phyloP scores from a whole-genome alignment of 2,888 invertebrate genomes.

The Gandaritis pyraliata region DNA sequence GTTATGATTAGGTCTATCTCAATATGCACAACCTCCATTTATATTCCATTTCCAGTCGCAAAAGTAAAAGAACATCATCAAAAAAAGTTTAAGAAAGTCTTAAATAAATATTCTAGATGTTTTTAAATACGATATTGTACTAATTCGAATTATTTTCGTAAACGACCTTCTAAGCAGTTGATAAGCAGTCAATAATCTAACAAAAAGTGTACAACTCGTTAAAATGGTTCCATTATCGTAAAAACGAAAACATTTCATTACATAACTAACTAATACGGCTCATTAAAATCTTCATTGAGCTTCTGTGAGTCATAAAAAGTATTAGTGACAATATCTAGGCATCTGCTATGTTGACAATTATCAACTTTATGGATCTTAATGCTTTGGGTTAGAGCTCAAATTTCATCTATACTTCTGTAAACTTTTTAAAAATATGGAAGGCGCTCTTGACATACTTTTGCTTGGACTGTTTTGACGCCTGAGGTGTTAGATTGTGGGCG shows the following conservation, averaged over 20 bases:
- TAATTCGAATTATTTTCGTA: too few species aligned
- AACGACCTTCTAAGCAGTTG: constrained; percentile 8
- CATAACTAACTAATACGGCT: constrained; percentile 36
- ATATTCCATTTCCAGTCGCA: too few species aligned
- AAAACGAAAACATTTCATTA: constrained; percentile 40
- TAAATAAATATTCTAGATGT: too few species aligned
- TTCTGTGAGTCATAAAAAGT: constrained; percentile 39
- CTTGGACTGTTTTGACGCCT: constrained; percentile 52
- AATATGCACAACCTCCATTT: too few species aligned
- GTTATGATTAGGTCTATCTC: constrained; percentile 7
- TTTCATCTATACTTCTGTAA: constrained; percentile 7
- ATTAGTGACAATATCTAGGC: constrained; percentile 56
- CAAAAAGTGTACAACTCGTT: constrained; percentile 25
- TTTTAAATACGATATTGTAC: too few species aligned
- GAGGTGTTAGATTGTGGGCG: constrained; percentile 54
- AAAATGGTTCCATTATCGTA: constrained; percentile 34
- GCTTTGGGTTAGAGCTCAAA: constrained; percentile 25
- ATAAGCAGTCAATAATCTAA: background rate
- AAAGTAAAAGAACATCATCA: too few species aligned
- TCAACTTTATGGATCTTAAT: constrained; percentile 7
- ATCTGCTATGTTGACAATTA: constrained; percentile 33
- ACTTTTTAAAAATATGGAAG: constrained; percentile 35
- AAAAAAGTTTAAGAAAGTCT: too few species aligned
- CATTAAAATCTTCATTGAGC: constrained; percentile 40
- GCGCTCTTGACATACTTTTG: constrained; percentile 65